These are phyloP conservation scores for Ascaphus truei DNA, from an alignment of 2,113 vertebrate species.

Conservation along the genomic window DNA sequence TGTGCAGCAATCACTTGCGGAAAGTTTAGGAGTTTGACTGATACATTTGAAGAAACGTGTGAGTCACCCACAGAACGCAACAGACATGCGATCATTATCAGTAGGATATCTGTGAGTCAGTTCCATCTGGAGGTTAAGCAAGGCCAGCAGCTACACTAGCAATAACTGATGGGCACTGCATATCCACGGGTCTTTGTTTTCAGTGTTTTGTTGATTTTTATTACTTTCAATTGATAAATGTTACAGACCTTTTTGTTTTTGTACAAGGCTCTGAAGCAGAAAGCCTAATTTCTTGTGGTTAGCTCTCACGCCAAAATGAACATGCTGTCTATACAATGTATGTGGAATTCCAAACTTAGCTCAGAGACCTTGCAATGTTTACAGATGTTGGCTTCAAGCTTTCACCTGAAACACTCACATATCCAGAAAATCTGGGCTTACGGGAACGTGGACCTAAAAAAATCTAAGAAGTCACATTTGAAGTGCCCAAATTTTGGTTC, in stretches of 20 bases:
- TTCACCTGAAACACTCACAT: background rate
- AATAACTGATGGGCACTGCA: slow-evolving; percentile 25
- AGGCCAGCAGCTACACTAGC: background rate
- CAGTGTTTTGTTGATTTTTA: slow-evolving; percentile 23
- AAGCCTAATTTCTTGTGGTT: slow-evolving; percentile 13
- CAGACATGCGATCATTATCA: slow-evolving; percentile 30
- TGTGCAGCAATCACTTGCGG: background rate
- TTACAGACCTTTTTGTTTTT: slow-evolving; percentile 10
- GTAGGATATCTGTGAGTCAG: slow-evolving; percentile 12
- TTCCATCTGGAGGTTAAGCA: slow-evolving; percentile 29
- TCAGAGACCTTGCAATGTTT: background rate
- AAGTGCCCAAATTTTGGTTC: background rate
- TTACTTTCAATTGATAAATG: slow-evolving; percentile 24
- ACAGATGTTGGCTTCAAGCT: background rate
- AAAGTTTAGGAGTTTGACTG: too few relatives aligned
- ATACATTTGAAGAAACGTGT: slow-evolving; percentile 19
- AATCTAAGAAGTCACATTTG: background rate
- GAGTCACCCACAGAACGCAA: slow-evolving; percentile 7
- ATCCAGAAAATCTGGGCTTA: background rate
- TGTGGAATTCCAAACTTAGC: background rate
- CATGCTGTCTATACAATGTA: slow-evolving; percentile 25
- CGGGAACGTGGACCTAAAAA: background rate
- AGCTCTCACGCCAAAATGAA: background rate
- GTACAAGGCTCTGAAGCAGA: background rate
- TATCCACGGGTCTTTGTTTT: slow-evolving; percentile 29